Conservation (phyloP, 2,888 invertebrate genomes). For the Macrophya annulata region DNA sequence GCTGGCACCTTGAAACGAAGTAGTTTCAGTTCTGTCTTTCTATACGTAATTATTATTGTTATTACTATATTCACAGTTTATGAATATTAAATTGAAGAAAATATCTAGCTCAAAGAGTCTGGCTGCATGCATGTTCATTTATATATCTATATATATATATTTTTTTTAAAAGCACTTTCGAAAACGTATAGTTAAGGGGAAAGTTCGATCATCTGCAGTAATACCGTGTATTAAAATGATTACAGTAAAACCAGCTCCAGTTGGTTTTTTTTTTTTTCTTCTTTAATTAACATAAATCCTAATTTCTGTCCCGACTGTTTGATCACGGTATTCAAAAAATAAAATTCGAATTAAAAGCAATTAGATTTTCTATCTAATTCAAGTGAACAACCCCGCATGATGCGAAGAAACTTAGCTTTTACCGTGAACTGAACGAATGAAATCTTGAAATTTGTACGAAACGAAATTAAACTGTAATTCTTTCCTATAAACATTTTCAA, state of each 20-base stretch:
- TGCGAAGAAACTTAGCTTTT: not conserved
- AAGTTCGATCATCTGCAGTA: slow-evolving; percentile 27
- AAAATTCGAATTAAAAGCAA: not conserved
- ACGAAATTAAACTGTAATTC: not conserved
- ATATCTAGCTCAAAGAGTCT: not conserved
- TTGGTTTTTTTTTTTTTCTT: not conserved
- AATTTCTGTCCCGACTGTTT: slow-evolving; percentile 16
- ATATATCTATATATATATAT: not conserved
- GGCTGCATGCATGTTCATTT: not conserved
- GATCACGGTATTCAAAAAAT: not conserved
- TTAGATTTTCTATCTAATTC: not conserved
- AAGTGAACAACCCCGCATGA: not conserved
- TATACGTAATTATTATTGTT: slow-evolving; percentile 4
- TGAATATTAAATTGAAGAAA: not conserved
- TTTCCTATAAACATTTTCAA: not conserved
- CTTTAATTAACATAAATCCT: not conserved
- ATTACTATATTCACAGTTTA: not conserved
- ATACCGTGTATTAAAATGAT: slow-evolving; percentile 31
- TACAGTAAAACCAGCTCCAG: not conserved
- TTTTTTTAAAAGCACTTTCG: not conserved
- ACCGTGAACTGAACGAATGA: not conserved
- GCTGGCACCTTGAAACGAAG: not conserved
- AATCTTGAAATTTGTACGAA: not conserved
- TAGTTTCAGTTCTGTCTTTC: not conserved
- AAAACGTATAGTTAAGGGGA: slow-evolving; percentile 31